phyloP scores from a whole-genome alignment of 1,140 invertebrate genomes.

The Drosophila repleta region DNA sequence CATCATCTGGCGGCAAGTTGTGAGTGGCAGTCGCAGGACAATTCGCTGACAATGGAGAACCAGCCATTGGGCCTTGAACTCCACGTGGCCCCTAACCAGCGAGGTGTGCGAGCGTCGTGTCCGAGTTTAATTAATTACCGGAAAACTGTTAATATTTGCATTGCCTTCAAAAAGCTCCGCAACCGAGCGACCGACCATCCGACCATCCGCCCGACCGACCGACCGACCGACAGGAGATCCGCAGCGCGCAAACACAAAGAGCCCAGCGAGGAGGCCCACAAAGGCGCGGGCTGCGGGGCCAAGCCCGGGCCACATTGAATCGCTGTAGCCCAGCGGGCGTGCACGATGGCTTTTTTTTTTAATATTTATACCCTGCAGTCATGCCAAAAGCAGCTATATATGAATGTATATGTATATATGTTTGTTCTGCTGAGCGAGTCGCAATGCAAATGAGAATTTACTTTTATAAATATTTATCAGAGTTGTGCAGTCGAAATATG shows the following conservation, averaged over 20 bases:
- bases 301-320: not conserved
- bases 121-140: conserved; percentile 73
- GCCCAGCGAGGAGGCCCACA: conserved; percentile 31
- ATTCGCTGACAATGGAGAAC: not conserved
- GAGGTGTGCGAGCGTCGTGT: conserved; percentile 36
- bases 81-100: not conserved
- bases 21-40: not conserved
- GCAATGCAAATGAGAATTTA: no score
- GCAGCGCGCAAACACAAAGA: conserved; percentile 50
- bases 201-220: not conserved
- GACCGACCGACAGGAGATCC: conserved; percentile 7
- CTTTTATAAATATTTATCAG: no score
- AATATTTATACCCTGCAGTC: conserved; percentile 22
- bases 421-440: not conserved
- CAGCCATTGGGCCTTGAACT: not conserved
- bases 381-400: not conserved
- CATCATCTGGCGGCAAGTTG: not conserved
- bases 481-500: not conserved
- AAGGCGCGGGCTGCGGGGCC: not conserved
- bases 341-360: conserved; percentile 4
- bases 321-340: conserved; percentile 7
- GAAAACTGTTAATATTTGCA: conserved; percentile 76
- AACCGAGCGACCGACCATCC: conserved; percentile 3
- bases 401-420: not conserved
- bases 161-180: conserved; percentile 39